A percentile compares a stretch with the other conserved stretches of the same genome.
phyloP scores from a whole-genome alignment of 2,888 invertebrate species.

The Callosobruchus maculatus region DNA sequence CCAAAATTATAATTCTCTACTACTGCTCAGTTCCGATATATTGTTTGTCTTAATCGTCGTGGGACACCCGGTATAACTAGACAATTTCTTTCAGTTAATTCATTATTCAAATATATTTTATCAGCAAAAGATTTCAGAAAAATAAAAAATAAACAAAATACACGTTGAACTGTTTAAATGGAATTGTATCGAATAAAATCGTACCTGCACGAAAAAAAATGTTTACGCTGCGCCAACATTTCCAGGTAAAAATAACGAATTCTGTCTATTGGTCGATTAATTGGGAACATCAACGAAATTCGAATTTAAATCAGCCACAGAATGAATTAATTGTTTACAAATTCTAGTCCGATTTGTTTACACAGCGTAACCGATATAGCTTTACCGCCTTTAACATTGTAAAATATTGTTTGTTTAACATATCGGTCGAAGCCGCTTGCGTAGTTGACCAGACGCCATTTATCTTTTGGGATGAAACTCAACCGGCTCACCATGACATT shows the following conservation, averaged over 20 bases:
- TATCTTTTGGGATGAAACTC: too few species aligned
- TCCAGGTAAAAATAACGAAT: background rate
- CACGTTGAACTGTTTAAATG: too few species aligned
- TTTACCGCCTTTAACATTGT: background rate
- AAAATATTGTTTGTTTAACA: background rate
- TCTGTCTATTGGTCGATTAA: background rate
- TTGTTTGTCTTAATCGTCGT: too few species aligned
- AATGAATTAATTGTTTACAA: background rate
- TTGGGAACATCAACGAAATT: background rate
- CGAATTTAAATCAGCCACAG: background rate
- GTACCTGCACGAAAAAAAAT: background rate
- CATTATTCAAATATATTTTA: too few species aligned
- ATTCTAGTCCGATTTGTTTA: background rate
- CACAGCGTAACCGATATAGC: background rate
- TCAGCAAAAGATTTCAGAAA: too few species aligned
- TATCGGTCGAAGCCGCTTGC: background rate
- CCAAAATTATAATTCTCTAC: too few species aligned
- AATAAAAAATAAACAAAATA: too few species aligned
- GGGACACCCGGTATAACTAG: too few species aligned
- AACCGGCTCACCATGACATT: background rate
- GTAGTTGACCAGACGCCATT: background rate
- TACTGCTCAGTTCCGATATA: too few species aligned
- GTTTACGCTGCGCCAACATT: background rate
- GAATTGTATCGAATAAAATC: background rate
- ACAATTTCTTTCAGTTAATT: too few species aligned